phyloP scores from a whole-genome alignment of 1,140 invertebrate genomes.

The Ceratitis capitata region DNA sequence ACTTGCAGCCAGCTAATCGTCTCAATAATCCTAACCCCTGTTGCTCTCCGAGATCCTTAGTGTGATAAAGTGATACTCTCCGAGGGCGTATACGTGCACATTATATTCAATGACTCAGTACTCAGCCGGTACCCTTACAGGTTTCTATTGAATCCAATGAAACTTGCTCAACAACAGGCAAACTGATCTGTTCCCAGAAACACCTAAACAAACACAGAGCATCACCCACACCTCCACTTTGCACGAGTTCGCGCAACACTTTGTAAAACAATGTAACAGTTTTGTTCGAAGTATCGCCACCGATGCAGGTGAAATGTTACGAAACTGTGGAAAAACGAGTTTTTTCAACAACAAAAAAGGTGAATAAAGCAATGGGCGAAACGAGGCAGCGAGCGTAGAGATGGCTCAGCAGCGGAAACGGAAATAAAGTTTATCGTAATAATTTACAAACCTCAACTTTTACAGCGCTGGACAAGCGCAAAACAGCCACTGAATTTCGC shows the following conservation, averaged over 20 bases:
- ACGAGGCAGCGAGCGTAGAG: neutral
- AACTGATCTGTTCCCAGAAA: too few species aligned
- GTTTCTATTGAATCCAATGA: too few species aligned
- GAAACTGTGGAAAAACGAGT: neutral
- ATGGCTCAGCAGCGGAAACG: neutral
- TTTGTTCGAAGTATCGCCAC: neutral
- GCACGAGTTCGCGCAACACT: neutral
- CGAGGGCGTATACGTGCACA: too few species aligned
- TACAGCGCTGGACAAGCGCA: neutral
- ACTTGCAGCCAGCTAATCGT: too few species aligned
- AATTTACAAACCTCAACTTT: slow-evolving; percentile 28
- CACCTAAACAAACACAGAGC: neutral
- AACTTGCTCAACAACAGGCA: too few species aligned
- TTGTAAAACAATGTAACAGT: neutral
- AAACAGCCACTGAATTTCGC: neutral
- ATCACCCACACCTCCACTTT: neutral
- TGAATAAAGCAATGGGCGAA: neutral
- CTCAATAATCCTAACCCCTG: too few species aligned
- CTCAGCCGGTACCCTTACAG: too few species aligned
- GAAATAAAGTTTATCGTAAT: slow-evolving; percentile 31
- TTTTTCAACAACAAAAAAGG: neutral
- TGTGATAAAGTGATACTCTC: too few species aligned
- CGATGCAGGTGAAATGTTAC: slow-evolving; percentile 6
- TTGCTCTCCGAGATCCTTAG: too few species aligned
- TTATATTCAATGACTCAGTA: too few species aligned